Base-by-base conservation (phyloP, 2,113 vertebrate species). In the Syrrhaptes paradoxus region DNA sequence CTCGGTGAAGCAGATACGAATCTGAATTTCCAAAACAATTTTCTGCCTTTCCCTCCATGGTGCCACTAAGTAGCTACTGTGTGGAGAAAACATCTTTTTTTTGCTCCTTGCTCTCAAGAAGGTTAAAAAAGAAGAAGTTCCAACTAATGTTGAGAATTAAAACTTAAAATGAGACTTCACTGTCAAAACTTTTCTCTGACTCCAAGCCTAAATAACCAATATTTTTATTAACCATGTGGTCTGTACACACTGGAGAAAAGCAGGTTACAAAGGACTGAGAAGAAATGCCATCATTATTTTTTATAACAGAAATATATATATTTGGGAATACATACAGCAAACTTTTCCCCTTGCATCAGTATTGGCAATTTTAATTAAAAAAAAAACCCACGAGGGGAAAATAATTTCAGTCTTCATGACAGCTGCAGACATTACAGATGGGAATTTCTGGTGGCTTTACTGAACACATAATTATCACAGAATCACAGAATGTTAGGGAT, bases 391-490 rank as follows among this genome's bases (percentile, higher is more conserved):
- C 7, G 7, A 12, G 8, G 4, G 5, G 4, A 1, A 34, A n/a
- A 17, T 15, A 11, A 16, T 11, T 17, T 65, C n/a, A 5, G 12
- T 1, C 36, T 45, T 45, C 71, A 22, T 11, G 20, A 15, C 19
- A 49, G 17, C 36, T 17, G 2, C 7, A 26, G 48, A 3, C 5
- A n/a, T 5, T 20, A 25, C 9, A 43, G 14, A 11, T 0, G 2
- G 5, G 19, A 11, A 13, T 9, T 71, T 32, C 28, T 12, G 29
- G 29, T 1, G 29, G 8, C 15, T 66, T 32, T 13, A 22, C 41
- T 36, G 21, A 5, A 7, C 2, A 6, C 1, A 0, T 5, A 10
- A 13, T 46, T 31, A 17, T 2, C 36, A 36, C 36, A 36, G 36
- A 36, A 17, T 2, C 36, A 36, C 36, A 36, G 36, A 36, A 36